These are phyloP conservation scores for Eutolmus rufibarbis DNA, from an alignment of 2,888 invertebrate genomes.

Conservation along the genomic window DNA sequence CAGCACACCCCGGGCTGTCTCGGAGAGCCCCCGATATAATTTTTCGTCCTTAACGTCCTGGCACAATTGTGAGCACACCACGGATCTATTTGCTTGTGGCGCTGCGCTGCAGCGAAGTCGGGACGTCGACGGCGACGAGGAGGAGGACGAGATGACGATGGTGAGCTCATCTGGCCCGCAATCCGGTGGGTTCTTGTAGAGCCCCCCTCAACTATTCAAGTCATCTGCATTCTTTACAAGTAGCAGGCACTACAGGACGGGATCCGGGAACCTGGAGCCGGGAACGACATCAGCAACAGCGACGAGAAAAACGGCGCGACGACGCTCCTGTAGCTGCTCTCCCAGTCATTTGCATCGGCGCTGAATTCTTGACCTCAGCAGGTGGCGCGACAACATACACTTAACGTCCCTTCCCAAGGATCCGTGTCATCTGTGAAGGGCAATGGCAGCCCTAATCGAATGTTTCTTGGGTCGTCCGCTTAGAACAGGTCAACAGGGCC, in stretches of 20 bases:
- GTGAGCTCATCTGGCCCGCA: not conserved
- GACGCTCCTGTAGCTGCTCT: not conserved
- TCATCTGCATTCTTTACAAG: constrained; percentile 3
- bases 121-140: not conserved
- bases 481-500: not conserved
- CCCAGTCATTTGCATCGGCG: not conserved
- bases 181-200: not conserved
- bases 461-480: not conserved
- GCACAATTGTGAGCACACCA: not conserved
- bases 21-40: not conserved
- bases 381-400: constrained; percentile 25
- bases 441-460: not conserved
- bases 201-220: not conserved
- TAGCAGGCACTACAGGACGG: not conserved
- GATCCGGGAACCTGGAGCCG: not conserved
- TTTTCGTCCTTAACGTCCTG: not conserved
- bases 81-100: not conserved
- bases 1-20: not conserved
- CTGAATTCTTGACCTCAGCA: constrained; percentile 28
- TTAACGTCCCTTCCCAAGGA: not conserved
- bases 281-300: not conserved
- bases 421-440: constrained; percentile 8
- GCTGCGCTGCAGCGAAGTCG: not conserved
- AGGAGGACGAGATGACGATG: not conserved
- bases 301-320: not conserved